Evolutionary conservation across 2,888 invertebrate genomes (phyloP).

Genomic region (Periphyllus acericola): DNA sequence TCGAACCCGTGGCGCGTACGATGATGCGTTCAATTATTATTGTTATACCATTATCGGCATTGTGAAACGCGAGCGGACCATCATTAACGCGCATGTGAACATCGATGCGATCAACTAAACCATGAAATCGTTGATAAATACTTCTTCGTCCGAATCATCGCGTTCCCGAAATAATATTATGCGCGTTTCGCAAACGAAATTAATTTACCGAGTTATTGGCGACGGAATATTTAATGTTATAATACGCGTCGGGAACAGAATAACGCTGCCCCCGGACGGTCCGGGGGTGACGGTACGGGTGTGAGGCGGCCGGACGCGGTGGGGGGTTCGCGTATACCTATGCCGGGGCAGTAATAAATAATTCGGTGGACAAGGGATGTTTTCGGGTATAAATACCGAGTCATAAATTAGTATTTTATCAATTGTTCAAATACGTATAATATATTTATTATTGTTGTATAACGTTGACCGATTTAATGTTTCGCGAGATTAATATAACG

Average conservation of each 20-base stretch:
- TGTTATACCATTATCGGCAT: too few species aligned
- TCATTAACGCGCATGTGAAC: neutral
- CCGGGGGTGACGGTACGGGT: too few species aligned
- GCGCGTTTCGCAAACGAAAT: neutral
- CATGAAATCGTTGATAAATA: neutral
- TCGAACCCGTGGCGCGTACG: too few species aligned
- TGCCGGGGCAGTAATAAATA: neutral
- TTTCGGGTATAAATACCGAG: slow-evolving; percentile 14
- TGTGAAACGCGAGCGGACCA: too few species aligned
- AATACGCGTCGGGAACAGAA: neutral
- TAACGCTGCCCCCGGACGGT: neutral
- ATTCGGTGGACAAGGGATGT: slow-evolving; percentile 19
- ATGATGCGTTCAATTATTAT: too few species aligned
- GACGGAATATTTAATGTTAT: neutral
- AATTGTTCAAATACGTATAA: neutral
- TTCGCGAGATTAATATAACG: neutral
- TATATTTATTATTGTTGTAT: neutral
- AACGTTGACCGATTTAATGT: neutral
- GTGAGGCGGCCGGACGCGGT: too few species aligned
- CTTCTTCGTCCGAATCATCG: neutral
- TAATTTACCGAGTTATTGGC: slow-evolving; percentile 30
- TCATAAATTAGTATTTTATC: slow-evolving; percentile 23
- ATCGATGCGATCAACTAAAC: neutral
- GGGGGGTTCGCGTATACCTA: neutral
- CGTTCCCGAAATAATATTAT: neutral